Base-by-base conservation (phyloP, 2,888 invertebrate genomes). In the Patella pellucida region DNA sequence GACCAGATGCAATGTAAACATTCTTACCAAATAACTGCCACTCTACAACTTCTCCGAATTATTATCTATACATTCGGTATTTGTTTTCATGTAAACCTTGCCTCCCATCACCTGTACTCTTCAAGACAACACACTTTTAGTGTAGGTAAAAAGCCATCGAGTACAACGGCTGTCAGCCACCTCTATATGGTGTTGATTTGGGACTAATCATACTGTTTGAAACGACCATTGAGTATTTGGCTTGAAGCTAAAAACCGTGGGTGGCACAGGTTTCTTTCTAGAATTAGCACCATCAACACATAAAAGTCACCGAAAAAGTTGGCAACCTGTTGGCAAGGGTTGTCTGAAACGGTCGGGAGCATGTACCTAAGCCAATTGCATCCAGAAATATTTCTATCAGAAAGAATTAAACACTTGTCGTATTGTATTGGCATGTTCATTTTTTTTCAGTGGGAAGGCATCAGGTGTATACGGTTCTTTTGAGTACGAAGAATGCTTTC, bases 41-140 rank as follows among this genome's bases (percentile, higher is more conserved):
- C 62, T 62, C 62, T 62, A 62, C 12, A 62, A 62, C 62, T 62
- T 62, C 62, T 62, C 62, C 23, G 62, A 62, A 62, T 62, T 62
- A 62, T 62, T 62, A 62, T 62, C 62, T 62, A 19, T 62, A 62
- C 62, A 62, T 62, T 62, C 19, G 19, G 19, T 62, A 62, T 62
- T 62, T 62, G 62, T 23, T 62, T 62, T 62, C 62, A 62, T 11
- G 19, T 11, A 19, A 12, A 62, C 23, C 23, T 62, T 62, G 23
- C 62, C 62, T 62, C 62, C 62, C 19, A 19, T 62, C 62, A 62
- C 62, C 62, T 62, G 19, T 62, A 62, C 62, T 62, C 23, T 62
- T 23, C 19, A 11, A 23, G 62, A 62, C 62, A 23, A 23, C 11
- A 62, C 23, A 62, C 19, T 62, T 62, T 19, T 23, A 62, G 62